Evolutionary conservation across 2,113 vertebrate species (phyloP).

Genomic region (Pygathrix nemaeus): DNA sequence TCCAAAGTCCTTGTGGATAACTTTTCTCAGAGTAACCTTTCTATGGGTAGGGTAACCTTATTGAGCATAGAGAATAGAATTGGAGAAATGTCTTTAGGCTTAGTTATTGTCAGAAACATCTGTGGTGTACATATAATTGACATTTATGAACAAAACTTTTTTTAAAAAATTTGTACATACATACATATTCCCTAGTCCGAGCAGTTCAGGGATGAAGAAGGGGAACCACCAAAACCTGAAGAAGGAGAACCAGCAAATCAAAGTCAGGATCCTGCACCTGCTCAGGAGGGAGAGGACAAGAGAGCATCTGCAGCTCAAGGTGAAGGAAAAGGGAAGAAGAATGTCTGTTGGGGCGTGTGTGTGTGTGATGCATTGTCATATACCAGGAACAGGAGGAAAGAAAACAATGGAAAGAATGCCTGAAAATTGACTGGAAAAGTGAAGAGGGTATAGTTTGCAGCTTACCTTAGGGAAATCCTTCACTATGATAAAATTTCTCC

Average conservation of each 20-base stretch:
- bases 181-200: not conserved
- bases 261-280: not conserved
- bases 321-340: not conserved
- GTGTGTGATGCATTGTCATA: not conserved
- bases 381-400: not conserved
- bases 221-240: not conserved
- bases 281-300: not conserved
- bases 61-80: not conserved
- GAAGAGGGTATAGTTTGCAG: not conserved
- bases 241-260: not conserved
- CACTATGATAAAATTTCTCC: not conserved
- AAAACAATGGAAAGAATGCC: not conserved
- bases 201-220: not conserved
- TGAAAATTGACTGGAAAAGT: not conserved
- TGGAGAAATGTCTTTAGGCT: not conserved
- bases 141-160: not conserved
- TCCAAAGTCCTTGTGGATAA: not conserved
- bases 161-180: not conserved
- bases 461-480: not conserved
- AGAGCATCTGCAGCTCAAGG: not conserved
- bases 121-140: not conserved
- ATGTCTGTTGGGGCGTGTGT: not conserved
- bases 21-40: not conserved
- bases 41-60: not conserved
- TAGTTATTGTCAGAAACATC: not conserved